Percentiles rank a stretch among this genome's conserved stretches.
phyloP scores from a whole-genome alignment of 2,113 vertebrate genomes.

The Dipodomys merriami region DNA sequence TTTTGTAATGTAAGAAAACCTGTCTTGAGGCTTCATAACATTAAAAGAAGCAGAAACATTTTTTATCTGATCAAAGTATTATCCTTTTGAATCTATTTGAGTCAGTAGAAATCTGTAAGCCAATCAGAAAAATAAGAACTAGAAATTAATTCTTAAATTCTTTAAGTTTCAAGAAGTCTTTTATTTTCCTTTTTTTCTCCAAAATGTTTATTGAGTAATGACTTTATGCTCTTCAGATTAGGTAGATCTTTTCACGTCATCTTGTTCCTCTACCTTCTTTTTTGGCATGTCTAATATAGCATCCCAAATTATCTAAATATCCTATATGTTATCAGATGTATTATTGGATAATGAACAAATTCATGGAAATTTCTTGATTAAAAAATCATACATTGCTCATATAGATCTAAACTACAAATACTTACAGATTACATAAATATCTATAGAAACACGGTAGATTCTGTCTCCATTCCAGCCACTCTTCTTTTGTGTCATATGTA shows the following conservation, averaged over 20 bases:
- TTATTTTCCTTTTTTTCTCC: background rate
- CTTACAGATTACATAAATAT: background rate
- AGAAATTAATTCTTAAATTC: background rate
- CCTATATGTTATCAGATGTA: background rate
- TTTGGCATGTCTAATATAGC: background rate
- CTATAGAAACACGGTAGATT: background rate
- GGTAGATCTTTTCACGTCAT: background rate
- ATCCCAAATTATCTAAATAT: background rate
- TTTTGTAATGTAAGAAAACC: background rate
- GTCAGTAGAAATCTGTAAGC: background rate
- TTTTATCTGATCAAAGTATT: slow-evolving; percentile 3
- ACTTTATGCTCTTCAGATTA: slow-evolving; percentile 1
- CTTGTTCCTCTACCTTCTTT: background rate
- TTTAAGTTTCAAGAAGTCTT: background rate
- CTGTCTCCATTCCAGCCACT: background rate
- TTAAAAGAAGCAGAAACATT: background rate
- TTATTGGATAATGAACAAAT: background rate
- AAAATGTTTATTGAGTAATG: background rate
- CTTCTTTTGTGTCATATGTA: background rate
- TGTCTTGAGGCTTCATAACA: background rate
- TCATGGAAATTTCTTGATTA: slow-evolving; percentile 22
- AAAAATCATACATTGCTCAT: background rate
- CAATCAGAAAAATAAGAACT: slow-evolving; percentile 33
- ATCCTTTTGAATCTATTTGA: background rate
- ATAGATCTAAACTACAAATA: background rate